Percentiles rank a stretch among this genome's conserved stretches.
Conservation (phyloP, 2,113 vertebrate genomes). For the Hucho hucho region DNA sequence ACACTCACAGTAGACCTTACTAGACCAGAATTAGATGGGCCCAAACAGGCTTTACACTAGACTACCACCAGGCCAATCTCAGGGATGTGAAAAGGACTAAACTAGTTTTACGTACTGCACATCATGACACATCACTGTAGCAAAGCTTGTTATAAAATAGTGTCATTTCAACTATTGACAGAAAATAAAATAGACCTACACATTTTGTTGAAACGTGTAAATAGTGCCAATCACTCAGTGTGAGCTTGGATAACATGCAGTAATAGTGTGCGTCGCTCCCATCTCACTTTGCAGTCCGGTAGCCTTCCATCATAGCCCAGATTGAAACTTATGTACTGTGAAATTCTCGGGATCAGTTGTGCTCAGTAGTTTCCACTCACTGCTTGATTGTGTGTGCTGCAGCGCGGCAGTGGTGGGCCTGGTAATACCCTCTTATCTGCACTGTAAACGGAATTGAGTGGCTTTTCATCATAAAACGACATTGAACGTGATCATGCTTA, state of each 20-base stretch:
- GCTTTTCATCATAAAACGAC: slow-evolving; percentile 70
- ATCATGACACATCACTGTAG: background rate
- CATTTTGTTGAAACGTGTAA: slow-evolving; percentile 41
- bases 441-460: slow-evolving; percentile 69
- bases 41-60: background rate
- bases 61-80: background rate
- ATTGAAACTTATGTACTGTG: slow-evolving; percentile 78
- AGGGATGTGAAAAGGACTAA: background rate
- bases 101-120: background rate
- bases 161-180: background rate
- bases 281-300: slow-evolving; percentile 69
- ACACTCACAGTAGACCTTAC: slow-evolving; percentile 24
- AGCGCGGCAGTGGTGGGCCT: slow-evolving; percentile 59
- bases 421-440: slow-evolving; percentile 76
- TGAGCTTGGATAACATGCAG: slow-evolving; percentile 54
- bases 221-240: slow-evolving; percentile 46
- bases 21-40: background rate
- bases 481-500: slow-evolving; percentile 73
- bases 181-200: background rate
- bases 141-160: background rate
- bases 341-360: slow-evolving; percentile 76
- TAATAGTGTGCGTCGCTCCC: slow-evolving; percentile 54
- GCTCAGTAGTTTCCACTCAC: slow-evolving; percentile 69
- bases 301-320: slow-evolving; percentile 69
- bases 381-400: slow-evolving; percentile 70